These are phyloP conservation scores for Phenganax subtilis DNA, from an alignment of 92 coral and sea anemone species.

Conservation along the genomic window DNA sequence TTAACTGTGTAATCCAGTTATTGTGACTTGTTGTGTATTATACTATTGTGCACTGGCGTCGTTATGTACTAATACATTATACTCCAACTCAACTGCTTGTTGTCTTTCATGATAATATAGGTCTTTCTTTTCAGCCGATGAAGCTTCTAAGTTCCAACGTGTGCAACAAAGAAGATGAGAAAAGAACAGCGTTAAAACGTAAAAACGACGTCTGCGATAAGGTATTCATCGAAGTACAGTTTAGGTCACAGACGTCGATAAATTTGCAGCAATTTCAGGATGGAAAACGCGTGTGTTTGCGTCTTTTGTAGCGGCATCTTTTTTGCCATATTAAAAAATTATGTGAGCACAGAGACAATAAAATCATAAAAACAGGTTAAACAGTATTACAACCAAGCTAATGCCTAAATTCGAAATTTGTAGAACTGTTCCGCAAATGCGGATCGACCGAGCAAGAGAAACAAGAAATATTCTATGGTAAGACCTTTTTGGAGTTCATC, in stretches of 20 bases:
- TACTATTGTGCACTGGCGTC: too few species aligned
- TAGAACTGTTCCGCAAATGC: slow-evolving; percentile 12
- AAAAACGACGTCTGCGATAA: slow-evolving; percentile 51
- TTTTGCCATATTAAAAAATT: too few species aligned
- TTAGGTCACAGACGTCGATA: not conserved
- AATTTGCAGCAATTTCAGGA: not conserved
- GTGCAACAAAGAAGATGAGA: slow-evolving; percentile 10
- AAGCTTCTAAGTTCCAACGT: slow-evolving; percentile 37
- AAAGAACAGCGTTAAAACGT: slow-evolving; percentile 50
- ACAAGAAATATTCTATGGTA: slow-evolving; percentile 60
- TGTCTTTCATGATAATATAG: not conserved
- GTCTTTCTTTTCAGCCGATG: slow-evolving; percentile 35
- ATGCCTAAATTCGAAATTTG: not conserved
- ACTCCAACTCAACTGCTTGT: not conserved
- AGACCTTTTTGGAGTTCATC: slow-evolving; percentile 10
- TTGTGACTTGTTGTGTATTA: too few species aligned
- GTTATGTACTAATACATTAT: too few species aligned
- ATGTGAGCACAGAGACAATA: too few species aligned
- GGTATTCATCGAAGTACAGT: slow-evolving; percentile 31
- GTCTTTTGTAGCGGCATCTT: too few species aligned
- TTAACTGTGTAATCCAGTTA: too few species aligned
- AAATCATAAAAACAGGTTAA: too few species aligned
- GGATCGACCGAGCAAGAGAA: slow-evolving; percentile 57
- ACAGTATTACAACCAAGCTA: not conserved
- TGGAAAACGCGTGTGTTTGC: not conserved